Percentiles rank a stretch among this genome's conserved stretches.
Conservation (phyloP, 2,113 vertebrate genomes). For the Circaetus gallicus region DNA sequence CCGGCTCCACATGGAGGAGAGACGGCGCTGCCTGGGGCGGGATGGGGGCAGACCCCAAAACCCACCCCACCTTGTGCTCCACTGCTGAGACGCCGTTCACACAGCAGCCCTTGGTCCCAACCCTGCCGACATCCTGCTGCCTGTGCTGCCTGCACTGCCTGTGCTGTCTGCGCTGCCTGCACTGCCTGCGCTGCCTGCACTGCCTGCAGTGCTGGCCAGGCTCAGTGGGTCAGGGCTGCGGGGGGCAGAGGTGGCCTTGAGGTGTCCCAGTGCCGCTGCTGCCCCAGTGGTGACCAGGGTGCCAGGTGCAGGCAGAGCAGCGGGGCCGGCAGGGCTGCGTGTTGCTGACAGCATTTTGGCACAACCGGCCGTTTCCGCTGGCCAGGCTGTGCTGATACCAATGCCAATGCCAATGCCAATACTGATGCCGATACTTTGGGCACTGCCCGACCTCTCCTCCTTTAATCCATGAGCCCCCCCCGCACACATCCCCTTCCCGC, state of each 20-base stretch:
- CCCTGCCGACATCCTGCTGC: rapidly evolving
- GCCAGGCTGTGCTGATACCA: not conserved
- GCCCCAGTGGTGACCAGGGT: not conserved
- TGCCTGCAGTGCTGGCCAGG: rapidly evolving
- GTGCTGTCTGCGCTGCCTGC: not conserved
- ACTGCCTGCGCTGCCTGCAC: not conserved
- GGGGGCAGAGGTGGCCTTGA: not conserved
- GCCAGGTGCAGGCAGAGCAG: not conserved
- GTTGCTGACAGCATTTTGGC: not conserved
- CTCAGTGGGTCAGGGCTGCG: rapidly evolving
- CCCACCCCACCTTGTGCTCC: not conserved
- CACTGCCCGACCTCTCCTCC: not conserved
- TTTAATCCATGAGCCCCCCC: not conserved
- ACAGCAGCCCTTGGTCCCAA: not conserved
- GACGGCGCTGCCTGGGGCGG: not conserved
- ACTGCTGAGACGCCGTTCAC: not conserved
- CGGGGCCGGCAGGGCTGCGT: rapidly evolving
- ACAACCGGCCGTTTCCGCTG: rapidly evolving
- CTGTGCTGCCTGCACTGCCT: not conserved
- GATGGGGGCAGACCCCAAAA: not conserved
- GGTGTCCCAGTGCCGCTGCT: not conserved
- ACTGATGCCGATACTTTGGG: not conserved
- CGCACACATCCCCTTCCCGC: rapidly evolving
- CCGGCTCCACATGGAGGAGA: not conserved
- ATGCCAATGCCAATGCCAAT: no score